Evolutionary conservation across 2,888 invertebrate genomes (phyloP).

Genomic region (Agrochola lychnidis): DNA sequence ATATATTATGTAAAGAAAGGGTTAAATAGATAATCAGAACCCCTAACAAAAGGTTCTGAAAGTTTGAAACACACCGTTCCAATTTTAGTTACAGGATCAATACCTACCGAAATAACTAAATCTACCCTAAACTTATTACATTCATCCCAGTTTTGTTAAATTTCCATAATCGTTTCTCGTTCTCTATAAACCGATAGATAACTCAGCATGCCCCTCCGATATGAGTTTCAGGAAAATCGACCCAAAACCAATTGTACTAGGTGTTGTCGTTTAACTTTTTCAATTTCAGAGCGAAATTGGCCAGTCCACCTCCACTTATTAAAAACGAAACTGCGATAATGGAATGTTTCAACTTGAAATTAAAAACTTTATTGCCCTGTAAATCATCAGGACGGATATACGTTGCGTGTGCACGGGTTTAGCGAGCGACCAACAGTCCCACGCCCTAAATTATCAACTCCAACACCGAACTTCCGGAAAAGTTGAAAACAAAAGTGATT

Average conservation of each 20-base stretch:
- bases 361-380: constrained; percentile 81
- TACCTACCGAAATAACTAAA: constrained; percentile 38
- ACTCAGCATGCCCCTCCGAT: constrained; percentile 58
- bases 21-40: constrained; percentile 38
- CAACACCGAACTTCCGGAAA: constrained; percentile 65
- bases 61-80: constrained; percentile 21
- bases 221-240: constrained; percentile 70
- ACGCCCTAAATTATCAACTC: constrained; percentile 75
- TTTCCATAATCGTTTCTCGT: constrained; percentile 66
- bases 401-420: constrained; percentile 74
- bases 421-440: constrained; percentile 71
- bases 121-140: constrained; percentile 51
- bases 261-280: constrained; percentile 82
- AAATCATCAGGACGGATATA: constrained; percentile 74
- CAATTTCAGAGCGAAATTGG: constrained; percentile 81
- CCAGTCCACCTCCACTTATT: constrained; percentile 78
- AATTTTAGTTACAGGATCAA: constrained; percentile 34
- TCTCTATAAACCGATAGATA: constrained; percentile 66
- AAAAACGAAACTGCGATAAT: constrained; percentile 80
- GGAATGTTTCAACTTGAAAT: constrained; percentile 80
- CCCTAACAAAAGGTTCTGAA: constrained; percentile 29
- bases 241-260: constrained; percentile 74
- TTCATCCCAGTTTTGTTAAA: constrained; percentile 65
- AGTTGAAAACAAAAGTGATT: constrained; percentile 76
- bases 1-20: constrained; percentile 1